Conservation (phyloP, 2,113 vertebrate species). For the Uropsilus gracilis region DNA sequence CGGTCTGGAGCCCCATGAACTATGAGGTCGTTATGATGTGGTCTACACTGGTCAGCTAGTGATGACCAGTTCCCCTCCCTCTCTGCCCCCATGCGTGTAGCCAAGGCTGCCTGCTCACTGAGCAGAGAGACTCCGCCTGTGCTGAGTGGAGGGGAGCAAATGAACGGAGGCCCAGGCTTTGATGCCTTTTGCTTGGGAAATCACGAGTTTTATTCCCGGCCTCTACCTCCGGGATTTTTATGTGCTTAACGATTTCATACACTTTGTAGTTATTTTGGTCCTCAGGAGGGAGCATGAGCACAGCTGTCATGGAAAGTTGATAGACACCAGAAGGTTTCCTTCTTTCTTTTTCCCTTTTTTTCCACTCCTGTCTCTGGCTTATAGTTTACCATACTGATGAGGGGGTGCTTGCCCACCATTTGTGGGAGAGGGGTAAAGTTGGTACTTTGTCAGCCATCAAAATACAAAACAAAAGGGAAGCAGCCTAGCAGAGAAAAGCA, state of each 20-base stretch:
- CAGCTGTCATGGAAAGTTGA: slow-evolving; percentile 63
- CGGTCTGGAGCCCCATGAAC: accelerated
- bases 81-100: accelerated
- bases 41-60: background rate
- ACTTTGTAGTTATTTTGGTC: slow-evolving; percentile 80
- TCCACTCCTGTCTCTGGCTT: background rate
- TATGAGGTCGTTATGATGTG: accelerated
- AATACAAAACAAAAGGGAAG: slow-evolving; percentile 40
- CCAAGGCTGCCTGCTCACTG: background rate
- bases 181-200: slow-evolving; percentile 78
- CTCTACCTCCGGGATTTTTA: slow-evolving; percentile 78
- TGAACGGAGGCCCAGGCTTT: slow-evolving; percentile 55
- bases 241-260: slow-evolving; percentile 71
- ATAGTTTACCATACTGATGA: slow-evolving; percentile 29
- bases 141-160: background rate
- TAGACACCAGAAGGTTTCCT: slow-evolving; percentile 58
- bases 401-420: background rate
- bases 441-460: slow-evolving; percentile 64
- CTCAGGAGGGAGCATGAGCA: slow-evolving; percentile 74
- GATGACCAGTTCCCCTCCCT: background rate
- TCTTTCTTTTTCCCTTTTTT: background rate
- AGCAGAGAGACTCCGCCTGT: background rate
- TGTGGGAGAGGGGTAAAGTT: slow-evolving; percentile 56
- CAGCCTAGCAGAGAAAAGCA: background rate
- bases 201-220: slow-evolving; percentile 73